Conservation (phyloP, 1,140 invertebrate genomes). For the Achroia grisella region DNA sequence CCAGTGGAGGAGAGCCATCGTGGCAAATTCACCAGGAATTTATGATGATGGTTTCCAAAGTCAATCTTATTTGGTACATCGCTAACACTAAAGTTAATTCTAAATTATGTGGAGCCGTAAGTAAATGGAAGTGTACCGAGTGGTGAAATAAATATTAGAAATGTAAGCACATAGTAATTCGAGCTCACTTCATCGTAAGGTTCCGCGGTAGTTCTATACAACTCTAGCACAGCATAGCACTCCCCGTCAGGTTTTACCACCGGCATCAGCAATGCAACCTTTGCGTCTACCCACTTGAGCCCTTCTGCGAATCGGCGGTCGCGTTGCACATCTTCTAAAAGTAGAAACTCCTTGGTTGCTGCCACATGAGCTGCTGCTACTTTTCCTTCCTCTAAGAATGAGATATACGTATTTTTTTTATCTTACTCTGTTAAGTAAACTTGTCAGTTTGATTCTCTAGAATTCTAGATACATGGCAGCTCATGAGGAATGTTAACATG, state of each 20-base stretch:
- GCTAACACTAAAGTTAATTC: no score
- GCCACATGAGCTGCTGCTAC: conserved; percentile 73
- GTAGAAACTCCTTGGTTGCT: conserved; percentile 65
- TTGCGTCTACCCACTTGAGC: conserved; percentile 62
- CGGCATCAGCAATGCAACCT: conserved; percentile 73
- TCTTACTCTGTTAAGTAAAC: no score
- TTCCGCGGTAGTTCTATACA: conserved; percentile 57
- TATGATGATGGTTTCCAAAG: no score
- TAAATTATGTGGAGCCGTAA: no score
- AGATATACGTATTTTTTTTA: neutral
- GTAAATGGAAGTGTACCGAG: no score
- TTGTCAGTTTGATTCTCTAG: no score
- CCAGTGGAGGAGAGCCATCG: no score
- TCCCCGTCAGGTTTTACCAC: conserved; percentile 71
- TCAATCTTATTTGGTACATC: no score
- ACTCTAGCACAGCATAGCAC: conserved; percentile 72
- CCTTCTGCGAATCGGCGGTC: conserved; percentile 72
- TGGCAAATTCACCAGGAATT: no score
- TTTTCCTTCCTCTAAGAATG: conserved; percentile 49
- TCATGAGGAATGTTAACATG: no score
- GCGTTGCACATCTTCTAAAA: conserved; percentile 66
- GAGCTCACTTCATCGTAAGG: conserved; percentile 30
- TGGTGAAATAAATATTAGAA: no score
- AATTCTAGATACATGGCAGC: no score
- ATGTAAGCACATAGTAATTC: neutral